phyloP scores from a whole-genome alignment of 2,888 invertebrate species.

The Schizotus pectinicornis region DNA sequence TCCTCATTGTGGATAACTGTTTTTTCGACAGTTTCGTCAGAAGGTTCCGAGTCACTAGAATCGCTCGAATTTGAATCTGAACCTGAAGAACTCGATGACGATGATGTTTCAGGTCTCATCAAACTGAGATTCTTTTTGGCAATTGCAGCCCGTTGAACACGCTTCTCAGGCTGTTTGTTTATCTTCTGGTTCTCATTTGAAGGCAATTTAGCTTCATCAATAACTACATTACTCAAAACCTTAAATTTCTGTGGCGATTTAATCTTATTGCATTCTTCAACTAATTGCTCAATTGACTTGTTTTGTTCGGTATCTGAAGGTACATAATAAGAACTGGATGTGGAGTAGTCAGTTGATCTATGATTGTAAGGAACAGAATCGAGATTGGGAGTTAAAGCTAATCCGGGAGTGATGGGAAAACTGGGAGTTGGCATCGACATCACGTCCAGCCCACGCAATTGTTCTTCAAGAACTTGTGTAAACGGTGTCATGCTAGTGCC shows the following conservation, averaged over 20 bases:
- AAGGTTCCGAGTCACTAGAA: slow-evolving; percentile 9
- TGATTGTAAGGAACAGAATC: slow-evolving; percentile 32
- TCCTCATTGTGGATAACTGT: slow-evolving; percentile 35
- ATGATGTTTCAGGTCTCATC: slow-evolving; percentile 30
- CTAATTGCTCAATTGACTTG: slow-evolving; percentile 43
- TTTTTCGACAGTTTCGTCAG: slow-evolving; percentile 30
- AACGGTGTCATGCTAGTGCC: slow-evolving; percentile 44
- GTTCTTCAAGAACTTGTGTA: slow-evolving; percentile 52
- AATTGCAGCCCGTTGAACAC: slow-evolving; percentile 29
- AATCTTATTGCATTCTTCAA: slow-evolving; percentile 45
- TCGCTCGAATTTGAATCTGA: slow-evolving; percentile 6
- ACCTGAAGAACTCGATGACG: slow-evolving; percentile 22
- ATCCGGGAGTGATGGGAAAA: slow-evolving; percentile 52
- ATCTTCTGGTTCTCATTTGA: not conserved
- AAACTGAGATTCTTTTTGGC: slow-evolving; percentile 52
- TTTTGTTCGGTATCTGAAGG: slow-evolving; percentile 54
- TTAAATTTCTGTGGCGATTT: slow-evolving; percentile 1
- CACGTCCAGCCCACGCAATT: slow-evolving; percentile 49
- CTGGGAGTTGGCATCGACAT: slow-evolving; percentile 50
- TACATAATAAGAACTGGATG: slow-evolving; percentile 56
- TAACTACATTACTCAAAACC: slow-evolving; percentile 24
- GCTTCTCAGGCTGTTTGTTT: slow-evolving; percentile 1
- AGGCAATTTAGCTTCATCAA: slow-evolving; percentile 6
- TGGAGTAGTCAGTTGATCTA: slow-evolving; percentile 55
- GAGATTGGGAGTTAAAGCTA: slow-evolving; percentile 46